Percentiles rank a stretch among this genome's conserved stretches.
phyloP scores from a whole-genome alignment of 1,140 invertebrate species.

The Drosophila rufa region DNA sequence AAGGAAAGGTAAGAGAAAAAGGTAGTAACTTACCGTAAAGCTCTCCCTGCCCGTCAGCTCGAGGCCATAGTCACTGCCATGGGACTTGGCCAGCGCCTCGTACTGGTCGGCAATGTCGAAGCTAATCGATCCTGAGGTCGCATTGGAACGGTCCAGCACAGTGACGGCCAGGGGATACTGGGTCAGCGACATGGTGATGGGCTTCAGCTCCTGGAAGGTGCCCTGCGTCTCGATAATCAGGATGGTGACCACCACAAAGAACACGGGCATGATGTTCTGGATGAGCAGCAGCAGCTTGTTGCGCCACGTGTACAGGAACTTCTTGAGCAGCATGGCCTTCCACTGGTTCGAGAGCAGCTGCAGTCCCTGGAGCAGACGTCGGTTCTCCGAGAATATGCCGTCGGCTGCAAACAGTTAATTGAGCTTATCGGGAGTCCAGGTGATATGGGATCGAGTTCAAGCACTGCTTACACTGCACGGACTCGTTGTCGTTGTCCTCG shows the following conservation, averaged over 20 bases:
- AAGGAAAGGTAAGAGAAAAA: too few relatives aligned
- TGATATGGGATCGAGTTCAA: conserved; percentile 33
- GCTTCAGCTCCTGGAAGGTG: conserved; percentile 33
- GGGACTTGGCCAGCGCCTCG: conserved; percentile 43
- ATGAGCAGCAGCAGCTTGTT: conserved; percentile 87
- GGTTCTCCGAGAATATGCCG: conserved; percentile 55
- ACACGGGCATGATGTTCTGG: conserved; percentile 87
- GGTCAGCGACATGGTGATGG: conserved; percentile 56
- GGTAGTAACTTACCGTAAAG: conserved; percentile 3
- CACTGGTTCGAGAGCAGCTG: conserved; percentile 86
- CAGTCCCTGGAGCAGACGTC: conserved; percentile 50
- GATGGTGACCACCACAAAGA: conserved; percentile 88
- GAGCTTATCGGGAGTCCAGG: conserved; percentile 41
- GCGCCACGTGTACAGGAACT: conserved; percentile 86
- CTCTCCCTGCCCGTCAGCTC: conserved; percentile 9
- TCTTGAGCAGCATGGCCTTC: conserved; percentile 88
- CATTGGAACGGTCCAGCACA: conserved; percentile 49
- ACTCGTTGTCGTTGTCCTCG: conserved; percentile 61
- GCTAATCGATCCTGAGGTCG: accelerated
- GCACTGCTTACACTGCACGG: conserved; percentile 69
- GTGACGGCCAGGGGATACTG: conserved; percentile 67
- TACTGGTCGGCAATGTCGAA: conserved; percentile 45
- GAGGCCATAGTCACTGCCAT: conserved; percentile 39
- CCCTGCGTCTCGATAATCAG: conserved; percentile 79
- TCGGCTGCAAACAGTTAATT: conserved; percentile 69